Base-by-base conservation (phyloP, 1,140 invertebrate species). In the Caenorhabditis briggsae region DNA sequence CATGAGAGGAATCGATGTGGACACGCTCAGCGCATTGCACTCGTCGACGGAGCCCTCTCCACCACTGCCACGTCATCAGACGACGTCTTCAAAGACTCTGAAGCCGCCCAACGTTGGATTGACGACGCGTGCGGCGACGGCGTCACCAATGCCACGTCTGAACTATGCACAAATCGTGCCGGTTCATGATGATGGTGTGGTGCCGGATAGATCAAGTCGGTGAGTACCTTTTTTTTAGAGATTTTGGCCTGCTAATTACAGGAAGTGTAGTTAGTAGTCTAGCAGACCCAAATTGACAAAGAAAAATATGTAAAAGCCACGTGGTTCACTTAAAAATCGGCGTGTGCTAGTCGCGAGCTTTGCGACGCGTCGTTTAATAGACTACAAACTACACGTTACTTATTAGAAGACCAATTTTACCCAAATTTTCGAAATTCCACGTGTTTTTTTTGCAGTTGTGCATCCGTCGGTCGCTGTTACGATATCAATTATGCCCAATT, bases 1-100 rank as follows among this genome's bases (percentile, higher is more conserved):
- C 70, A 78, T 78, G 70, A 46, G 70, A 50, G 70, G 70, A 53
- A 78, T 78, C 46, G 70, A 78, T 46, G 70, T 78, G 46, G 70
- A 78, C 14, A 78, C 46, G 1, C 46, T 78, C 2, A 78, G 18
- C 70, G 23, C 16, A 0, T 46, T 78, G 2, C 70, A 78, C 20
- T 20, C 70, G 14, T 23, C 46, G 6, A n/a, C 70, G n/a, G 70
- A 78, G 12, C 43, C 43, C 9, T 9, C 70, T 2, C 70, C 70
- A 18, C 70, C 70, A 78, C 46, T 50, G 70, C 70, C 70, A 78
- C 70, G 70, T 48, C 64, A 70, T 70, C 64, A 43, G 12, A 2
- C 70, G 1, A 53, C 46, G 18, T 50, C 70, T 11, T 50, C 46
- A 25, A 20, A 46, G 46, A 78, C 70, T 9, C 46, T 78, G 46